Evolutionary conservation across 2,113 vertebrate genomes (phyloP), one percentile per base, ranked within the genome.

Genomic region (Petroica traversi): DNA sequence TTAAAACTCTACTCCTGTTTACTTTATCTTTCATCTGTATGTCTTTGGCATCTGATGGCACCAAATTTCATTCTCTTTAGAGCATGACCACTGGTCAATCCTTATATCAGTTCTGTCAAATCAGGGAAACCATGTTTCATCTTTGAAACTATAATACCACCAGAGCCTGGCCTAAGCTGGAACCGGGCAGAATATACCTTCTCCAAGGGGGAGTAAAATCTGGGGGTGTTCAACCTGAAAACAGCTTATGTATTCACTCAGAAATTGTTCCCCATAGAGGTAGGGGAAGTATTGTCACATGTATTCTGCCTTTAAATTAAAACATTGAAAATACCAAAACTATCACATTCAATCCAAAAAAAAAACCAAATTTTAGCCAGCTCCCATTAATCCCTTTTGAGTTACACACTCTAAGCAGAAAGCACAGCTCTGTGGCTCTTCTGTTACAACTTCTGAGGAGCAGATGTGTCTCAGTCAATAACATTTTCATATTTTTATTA

Each of bases 271-370:
- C 24, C 14, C 7, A 10, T 77, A 22, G n/a, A 16, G 3, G 4
- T 5, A 6, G 6, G 2, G 0, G 4, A 8, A 76, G 49, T 58
- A 54, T 36, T 69, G 43, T 29, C 6, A 3, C 33, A 31, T 28
- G 4, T 54, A 54, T 8, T 26, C 25, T 46, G 23, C 11, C 38
- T 55, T 18, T 28, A 59, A 67, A 94, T 40, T n/a, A 51, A 75
- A 89, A 41, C 9, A 55, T 12, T 62, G n/a, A 76, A 73, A 71
- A 43, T 40, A 20, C 14, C 31, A 67, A 75, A 91, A 69, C 3
- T 19, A 28, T 48, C 46, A 59, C 19, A 63, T 58, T 91, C 28
- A 69, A 40, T 43, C 15, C 6, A 62, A 57, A 19, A 61, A 83
- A 81, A 41, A 26, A 58, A 8, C n/a, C 6, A 69, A 77, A 80